phyloP scores from a whole-genome alignment of 37 sponge, comb jelly and placozoan genomes.

The Crambe crambe region DNA sequence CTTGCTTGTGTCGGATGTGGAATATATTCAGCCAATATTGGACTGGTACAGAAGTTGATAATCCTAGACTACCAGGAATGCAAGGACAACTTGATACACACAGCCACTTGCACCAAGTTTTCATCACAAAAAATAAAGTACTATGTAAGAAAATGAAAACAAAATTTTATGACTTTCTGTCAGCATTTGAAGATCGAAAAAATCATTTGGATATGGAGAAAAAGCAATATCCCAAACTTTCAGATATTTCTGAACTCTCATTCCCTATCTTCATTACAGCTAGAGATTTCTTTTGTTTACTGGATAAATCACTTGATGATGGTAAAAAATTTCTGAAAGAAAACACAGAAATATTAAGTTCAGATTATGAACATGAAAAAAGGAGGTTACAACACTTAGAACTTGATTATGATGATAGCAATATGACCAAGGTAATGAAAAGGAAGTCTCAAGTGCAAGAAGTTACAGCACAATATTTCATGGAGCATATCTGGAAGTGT shows the following conservation, averaged over 20 bases:
- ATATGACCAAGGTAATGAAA: conserved; percentile 12
- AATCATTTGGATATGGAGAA: conserved; percentile 18
- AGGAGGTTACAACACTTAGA: conserved; percentile 12
- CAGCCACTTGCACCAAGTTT: conserved; percentile 80
- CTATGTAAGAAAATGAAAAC: conserved; percentile 59
- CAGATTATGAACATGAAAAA: conserved; percentile 42
- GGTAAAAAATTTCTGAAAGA: conserved; percentile 41
- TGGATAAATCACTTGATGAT: conserved; percentile 62
- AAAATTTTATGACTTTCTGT: conserved; percentile 54
- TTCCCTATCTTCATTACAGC: conserved; percentile 78
- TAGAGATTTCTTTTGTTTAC: conserved; percentile 55
- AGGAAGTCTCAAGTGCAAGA: background rate
- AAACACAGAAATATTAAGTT: conserved; percentile 33
- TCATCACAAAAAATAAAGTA: conserved; percentile 77
- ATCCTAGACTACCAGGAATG: no score
- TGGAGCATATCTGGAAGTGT: conserved; percentile 39
- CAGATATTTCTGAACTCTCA: conserved; percentile 20
- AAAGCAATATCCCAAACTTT: conserved; percentile 16
- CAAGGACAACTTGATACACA: no score
- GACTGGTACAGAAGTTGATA: no score
- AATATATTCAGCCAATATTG: no score
- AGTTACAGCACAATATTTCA: conserved; percentile 23
- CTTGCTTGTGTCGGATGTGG: no score
- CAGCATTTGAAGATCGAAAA: background rate
- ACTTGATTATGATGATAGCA: conserved; percentile 24